phyloP scores from a whole-genome alignment of 2,797 vertebrate species.

The Delichon dasypus region DNA sequence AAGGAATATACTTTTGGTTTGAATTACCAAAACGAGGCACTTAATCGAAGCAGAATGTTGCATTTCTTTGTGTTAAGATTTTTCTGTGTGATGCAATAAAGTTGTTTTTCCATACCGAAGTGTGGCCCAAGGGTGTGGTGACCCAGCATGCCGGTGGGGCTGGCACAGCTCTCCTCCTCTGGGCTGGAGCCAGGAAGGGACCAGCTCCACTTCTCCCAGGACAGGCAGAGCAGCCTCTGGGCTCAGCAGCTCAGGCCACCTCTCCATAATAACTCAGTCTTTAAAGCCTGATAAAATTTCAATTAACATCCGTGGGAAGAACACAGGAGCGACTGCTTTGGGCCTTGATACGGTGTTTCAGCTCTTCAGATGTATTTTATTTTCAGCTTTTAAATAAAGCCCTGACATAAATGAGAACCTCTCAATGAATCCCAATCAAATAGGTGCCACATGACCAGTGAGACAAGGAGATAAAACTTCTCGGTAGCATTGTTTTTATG shows the following conservation, averaged over 20 bases:
- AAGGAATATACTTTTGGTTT: background rate
- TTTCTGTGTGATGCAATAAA: background rate
- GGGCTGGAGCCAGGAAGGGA: background rate
- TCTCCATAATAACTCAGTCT: background rate
- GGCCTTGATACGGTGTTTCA: background rate
- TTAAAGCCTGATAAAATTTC: background rate
- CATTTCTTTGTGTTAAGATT: background rate
- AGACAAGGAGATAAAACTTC: background rate
- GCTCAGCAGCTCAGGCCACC: background rate
- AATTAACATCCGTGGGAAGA: background rate
- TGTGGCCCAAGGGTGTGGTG: background rate
- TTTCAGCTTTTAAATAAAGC: background rate
- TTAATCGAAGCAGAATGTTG: background rate
- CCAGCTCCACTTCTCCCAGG: background rate
- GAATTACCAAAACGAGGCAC: background rate
- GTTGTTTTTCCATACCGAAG: background rate
- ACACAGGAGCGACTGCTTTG: background rate
- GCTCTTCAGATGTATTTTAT: background rate
- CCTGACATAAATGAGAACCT: background rate
- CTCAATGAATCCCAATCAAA: background rate
- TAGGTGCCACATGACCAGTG: background rate
- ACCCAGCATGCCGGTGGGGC: fast-evolving
- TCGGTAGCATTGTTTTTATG: background rate
- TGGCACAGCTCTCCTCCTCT: background rate
- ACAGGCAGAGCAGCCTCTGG: background rate